phyloP scores from a whole-genome alignment of 2,888 invertebrate species.

The Drosophila percnosoma region DNA sequence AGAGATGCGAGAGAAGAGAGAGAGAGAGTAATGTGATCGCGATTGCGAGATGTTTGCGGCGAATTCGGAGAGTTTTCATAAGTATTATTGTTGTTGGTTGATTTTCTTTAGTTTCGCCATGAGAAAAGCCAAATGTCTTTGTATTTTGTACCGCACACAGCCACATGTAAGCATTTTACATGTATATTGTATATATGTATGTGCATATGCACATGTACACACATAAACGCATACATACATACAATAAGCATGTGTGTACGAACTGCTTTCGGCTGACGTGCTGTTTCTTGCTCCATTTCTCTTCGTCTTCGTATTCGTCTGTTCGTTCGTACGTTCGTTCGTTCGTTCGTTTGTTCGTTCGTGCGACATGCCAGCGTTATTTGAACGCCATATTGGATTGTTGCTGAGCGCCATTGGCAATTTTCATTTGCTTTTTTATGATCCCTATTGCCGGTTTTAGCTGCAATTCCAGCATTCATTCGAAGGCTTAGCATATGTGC shows the following conservation, averaged over 20 bases:
- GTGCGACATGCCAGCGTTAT: constrained; percentile 55
- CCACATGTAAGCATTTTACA: constrained; percentile 4
- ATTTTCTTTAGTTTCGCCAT: constrained; percentile 67
- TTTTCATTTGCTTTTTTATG: constrained; percentile 60
- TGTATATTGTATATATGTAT: constrained; percentile 11
- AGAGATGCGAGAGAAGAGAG: constrained; percentile 27
- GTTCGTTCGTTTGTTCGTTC: constrained; percentile 13
- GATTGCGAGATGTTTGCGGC: constrained; percentile 60
- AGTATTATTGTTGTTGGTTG: constrained; percentile 42
- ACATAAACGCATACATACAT: constrained; percentile 13
- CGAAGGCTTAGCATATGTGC: constrained; percentile 7
- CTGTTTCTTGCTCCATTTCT: constrained; percentile 43
- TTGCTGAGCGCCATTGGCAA: constrained; percentile 36
- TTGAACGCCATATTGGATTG: constrained; percentile 66
- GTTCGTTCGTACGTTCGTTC: constrained; percentile 21
- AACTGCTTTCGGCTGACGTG: constrained; percentile 42
- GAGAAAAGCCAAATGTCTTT: constrained; percentile 57
- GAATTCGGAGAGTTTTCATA: constrained; percentile 71
- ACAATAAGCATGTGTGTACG: constrained; percentile 12
- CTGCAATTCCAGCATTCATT: neutral
- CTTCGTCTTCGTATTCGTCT: constrained; percentile 21
- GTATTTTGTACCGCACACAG: constrained; percentile 26
- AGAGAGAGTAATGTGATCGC: constrained; percentile 54
- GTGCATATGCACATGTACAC: constrained; percentile 11
- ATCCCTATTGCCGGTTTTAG: neutral